Base-by-base conservation (phyloP, 2,888 invertebrate genomes). In the Xylocampa areola region DNA sequence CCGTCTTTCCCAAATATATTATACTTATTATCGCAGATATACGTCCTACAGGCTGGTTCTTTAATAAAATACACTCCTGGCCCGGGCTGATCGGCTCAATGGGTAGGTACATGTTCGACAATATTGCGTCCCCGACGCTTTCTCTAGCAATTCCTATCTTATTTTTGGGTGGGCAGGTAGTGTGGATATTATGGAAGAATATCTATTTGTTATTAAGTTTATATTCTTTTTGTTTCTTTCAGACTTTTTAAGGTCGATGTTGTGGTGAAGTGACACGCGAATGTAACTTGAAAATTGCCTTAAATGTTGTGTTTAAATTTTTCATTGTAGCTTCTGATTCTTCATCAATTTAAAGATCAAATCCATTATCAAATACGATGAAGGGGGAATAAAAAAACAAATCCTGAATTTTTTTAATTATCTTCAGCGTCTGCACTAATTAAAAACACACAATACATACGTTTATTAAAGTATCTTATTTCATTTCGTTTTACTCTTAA, bases 111-210 rank as follows among this genome's bases (percentile, higher is more conserved):
- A 43, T 23, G 45, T 11, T 50, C 66, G 33, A 30, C 45, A 47
- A 66, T 67, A 66, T 66, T 67, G 67, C 30, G 33, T 43, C 17
- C 60, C 29, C 5, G 5, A 21, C 10, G 41, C 33, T 35, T 11
- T 30, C 6, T 23, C 25, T 52, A 59, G 52, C 59, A 65, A 66
- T 59, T 40, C 58, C 44, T 35, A 64, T 64, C 67, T 47, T 66
- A 36, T 54, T 67, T 53, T 47, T 60, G 23, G 27, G 30, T 41
- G 27, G 33, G 33, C 30, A 40, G 39, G 40, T 35, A 48, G 33
- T 37, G 14, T n/a, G 14, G 13, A 30, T 30, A 30, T 30, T 30
- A n/a, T 30, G 11, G 29, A 13, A 11, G 13, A 30, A 13, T 13
- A 1, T 1, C 2, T 21, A 1, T 1, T 21, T 4, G 1, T 21